Percentiles rank a stretch among this genome's conserved stretches.
phyloP scores from a whole-genome alignment of 2,888 invertebrate genomes.

The Ectemnius cavifrons region DNA sequence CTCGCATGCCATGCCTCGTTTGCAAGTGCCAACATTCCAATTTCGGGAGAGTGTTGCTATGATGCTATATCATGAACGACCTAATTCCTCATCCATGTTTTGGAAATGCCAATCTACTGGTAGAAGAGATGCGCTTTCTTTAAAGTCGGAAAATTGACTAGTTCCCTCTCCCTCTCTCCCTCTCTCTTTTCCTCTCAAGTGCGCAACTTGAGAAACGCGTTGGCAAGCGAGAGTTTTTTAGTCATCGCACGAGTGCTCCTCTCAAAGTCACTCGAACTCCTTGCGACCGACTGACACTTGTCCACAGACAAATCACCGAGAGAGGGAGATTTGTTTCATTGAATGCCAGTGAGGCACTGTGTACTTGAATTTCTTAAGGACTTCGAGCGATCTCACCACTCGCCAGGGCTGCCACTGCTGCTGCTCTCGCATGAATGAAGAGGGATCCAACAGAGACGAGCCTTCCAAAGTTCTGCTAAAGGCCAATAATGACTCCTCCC shows the following conservation, averaged over 20 bases:
- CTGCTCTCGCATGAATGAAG: not conserved
- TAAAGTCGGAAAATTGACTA: too few species aligned
- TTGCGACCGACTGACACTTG: not conserved
- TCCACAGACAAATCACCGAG: not conserved
- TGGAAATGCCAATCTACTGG: too few species aligned
- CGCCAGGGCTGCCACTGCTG: not conserved
- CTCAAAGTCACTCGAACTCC: not conserved
- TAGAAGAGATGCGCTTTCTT: too few species aligned
- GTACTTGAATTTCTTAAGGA: not conserved
- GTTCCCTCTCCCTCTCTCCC: not conserved
- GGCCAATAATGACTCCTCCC: not conserved
- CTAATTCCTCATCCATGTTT: too few species aligned
- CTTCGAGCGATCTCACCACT: not conserved
- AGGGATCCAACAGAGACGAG: not conserved
- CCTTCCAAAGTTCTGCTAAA: not conserved
- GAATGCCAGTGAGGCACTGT: constrained; percentile 1
- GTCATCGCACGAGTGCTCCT: not conserved
- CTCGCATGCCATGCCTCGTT: too few species aligned
- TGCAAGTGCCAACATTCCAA: too few species aligned
- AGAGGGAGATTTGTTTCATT: not conserved
- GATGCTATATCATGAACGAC: too few species aligned
- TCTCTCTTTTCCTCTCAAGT: not conserved
- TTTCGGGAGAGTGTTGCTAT: too few species aligned
- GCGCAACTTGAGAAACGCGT: too few species aligned
- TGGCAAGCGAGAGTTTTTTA: too few species aligned